These are phyloP conservation scores for Troides oblongomaculatus DNA, from an alignment of 2,888 invertebrate genomes.

Conservation along the genomic window DNA sequence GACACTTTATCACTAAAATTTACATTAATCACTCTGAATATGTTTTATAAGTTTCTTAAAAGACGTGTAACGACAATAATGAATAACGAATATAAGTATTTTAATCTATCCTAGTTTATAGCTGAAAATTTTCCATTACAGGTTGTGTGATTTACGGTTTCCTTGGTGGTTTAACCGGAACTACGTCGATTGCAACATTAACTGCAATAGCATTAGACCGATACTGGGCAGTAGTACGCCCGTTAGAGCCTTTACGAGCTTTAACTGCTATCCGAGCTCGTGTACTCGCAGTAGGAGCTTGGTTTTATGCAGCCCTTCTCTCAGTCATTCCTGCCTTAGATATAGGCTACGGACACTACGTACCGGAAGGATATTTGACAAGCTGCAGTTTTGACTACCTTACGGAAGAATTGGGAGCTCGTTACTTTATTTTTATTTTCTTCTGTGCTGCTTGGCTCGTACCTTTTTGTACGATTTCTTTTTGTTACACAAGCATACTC, in stretches of 20 bases:
- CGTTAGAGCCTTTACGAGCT: conserved; percentile 83
- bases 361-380: conserved; percentile 91
- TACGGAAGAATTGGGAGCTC: conserved; percentile 80
- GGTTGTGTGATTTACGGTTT: conserved; percentile 90
- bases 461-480: conserved; percentile 85
- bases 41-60: no score
- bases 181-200: conserved; percentile 89
- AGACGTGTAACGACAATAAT: no score
- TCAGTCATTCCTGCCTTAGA: conserved; percentile 85
- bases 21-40: no score
- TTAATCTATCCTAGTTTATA: neutral
- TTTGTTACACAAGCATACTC: conserved; percentile 86
- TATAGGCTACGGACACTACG: conserved; percentile 86
- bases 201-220: conserved; percentile 90
- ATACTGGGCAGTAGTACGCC: conserved; percentile 89
- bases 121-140: conserved; percentile 54
- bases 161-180: conserved; percentile 88
- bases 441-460: conserved; percentile 88
- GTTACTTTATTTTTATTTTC: conserved; percentile 86
- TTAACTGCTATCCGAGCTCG: conserved; percentile 82
- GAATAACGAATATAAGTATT: no score
- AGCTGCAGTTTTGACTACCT: conserved; percentile 93
- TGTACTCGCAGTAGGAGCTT: conserved; percentile 82
- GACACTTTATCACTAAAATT: no score
- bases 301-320: conserved; percentile 87